Evolutionary conservation across 2,888 invertebrate genomes (phyloP).

Genomic region (Ormyrus nitidulus): DNA sequence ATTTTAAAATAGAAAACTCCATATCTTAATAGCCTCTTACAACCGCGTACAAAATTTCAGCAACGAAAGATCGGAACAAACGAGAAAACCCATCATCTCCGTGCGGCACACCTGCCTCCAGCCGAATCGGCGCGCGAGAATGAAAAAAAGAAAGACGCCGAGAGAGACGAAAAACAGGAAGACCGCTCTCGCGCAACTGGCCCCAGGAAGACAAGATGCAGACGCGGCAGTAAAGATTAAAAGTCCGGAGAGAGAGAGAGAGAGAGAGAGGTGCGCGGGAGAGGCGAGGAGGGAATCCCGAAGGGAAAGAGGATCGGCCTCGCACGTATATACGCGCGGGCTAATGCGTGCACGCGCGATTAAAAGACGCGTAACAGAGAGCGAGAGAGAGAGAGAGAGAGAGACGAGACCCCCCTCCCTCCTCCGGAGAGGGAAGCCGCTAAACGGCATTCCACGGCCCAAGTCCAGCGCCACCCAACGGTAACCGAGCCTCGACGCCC

Average conservation of each 20-base stretch:
- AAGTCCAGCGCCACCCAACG: constrained; percentile 73
- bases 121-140: background rate
- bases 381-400: no score
- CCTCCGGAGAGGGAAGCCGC: constrained; percentile 72
- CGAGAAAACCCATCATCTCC: no score
- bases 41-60: no score
- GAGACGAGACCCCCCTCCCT: constrained; percentile 22
- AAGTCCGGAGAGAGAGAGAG: background rate
- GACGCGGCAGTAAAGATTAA: constrained; percentile 12
- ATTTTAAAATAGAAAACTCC: no score
- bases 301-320: background rate
- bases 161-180: no score
- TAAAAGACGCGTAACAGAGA: constrained; percentile 27
- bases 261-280: background rate
- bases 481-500: constrained; percentile 73
- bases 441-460: constrained; percentile 74
- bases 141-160: background rate
- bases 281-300: background rate
- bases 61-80: no score
- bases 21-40: no score
- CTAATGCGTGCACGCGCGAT: constrained; percentile 6
- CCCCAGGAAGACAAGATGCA: background rate
- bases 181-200: no score
- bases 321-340: background rate
- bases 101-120: no score